Evolutionary conservation across 2,113 vertebrate species (phyloP).

Genomic region (Rhea americana): DNA sequence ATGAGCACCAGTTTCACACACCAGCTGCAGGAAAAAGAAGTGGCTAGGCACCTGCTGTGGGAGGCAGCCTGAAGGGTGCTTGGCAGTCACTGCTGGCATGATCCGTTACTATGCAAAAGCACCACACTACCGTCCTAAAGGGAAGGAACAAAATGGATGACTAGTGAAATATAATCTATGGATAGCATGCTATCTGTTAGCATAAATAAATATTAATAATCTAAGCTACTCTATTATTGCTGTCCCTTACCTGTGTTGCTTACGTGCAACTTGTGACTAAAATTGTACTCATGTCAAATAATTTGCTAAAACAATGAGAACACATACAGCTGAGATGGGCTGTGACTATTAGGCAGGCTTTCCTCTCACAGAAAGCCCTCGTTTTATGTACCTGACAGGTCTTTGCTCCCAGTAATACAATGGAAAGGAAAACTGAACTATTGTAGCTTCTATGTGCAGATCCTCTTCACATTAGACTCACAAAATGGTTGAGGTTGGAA

Average conservation of each 20-base stretch:
- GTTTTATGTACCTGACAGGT: no score
- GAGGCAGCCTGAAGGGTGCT: no score
- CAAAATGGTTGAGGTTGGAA: no score
- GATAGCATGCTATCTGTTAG: rapidly evolving
- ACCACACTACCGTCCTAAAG: background rate
- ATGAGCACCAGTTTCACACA: background rate
- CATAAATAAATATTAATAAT: background rate
- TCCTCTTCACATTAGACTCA: no score
- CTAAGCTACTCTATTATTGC: background rate
- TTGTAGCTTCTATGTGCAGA: no score
- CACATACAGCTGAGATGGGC: rapidly evolving
- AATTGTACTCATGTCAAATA: background rate
- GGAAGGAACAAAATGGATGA: background rate
- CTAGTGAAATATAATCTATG: rapidly evolving
- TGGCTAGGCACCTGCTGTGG: background rate
- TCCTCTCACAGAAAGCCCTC: background rate
- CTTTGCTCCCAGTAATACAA: no score
- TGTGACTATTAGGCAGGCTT: background rate
- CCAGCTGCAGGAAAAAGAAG: background rate
- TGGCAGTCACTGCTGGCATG: rapidly evolving
- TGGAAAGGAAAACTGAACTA: no score
- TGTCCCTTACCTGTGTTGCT: background rate
- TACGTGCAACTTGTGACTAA: background rate
- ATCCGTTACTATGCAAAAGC: background rate
- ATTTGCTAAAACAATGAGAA: background rate